Evolutionary conservation across 2,113 vertebrate genomes (phyloP).

Genomic region (Nothobranchius furzeri): DNA sequence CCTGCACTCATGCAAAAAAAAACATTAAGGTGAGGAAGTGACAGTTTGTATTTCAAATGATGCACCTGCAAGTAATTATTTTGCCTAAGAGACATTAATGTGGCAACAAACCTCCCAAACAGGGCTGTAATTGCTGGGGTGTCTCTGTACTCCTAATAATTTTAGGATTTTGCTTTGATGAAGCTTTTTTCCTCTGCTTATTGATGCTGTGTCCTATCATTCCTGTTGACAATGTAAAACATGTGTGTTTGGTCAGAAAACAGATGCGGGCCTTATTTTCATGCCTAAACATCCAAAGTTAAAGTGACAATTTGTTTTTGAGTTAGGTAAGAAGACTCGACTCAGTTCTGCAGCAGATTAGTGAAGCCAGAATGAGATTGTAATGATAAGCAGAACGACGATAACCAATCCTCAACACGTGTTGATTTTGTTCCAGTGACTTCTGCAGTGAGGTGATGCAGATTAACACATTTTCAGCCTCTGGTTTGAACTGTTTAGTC

Average conservation of each 20-base stretch:
- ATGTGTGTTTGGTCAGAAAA: conserved; percentile 48
- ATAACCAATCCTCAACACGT: neutral
- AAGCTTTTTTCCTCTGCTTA: conserved; percentile 46
- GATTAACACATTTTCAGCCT: conserved; percentile 2
- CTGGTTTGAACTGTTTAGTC: neutral
- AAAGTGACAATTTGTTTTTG: conserved; percentile 14
- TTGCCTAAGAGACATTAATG: conserved; percentile 24
- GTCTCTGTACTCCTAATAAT: conserved; percentile 43
- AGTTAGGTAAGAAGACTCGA: neutral
- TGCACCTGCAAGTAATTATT: conserved; percentile 30
- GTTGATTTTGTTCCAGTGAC: neutral
- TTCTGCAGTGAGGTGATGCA: neutral
- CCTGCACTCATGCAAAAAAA: conserved; percentile 32
- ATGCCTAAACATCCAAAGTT: conserved; percentile 17
- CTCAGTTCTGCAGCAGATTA: neutral
- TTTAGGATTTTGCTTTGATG: conserved; percentile 42
- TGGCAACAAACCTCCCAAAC: conserved; percentile 18
- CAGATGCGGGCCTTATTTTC: conserved; percentile 53
- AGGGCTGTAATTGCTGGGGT: conserved; percentile 14
- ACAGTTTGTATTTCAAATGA: conserved; percentile 24
- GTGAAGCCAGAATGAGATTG: neutral
- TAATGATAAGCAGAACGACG: conserved; percentile 11
- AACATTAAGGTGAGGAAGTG: conserved; percentile 29
- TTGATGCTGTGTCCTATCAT: conserved; percentile 42
- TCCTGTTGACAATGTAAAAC: conserved; percentile 43